These are phyloP conservation scores for Dermolepida albohirtum DNA, from an alignment of 2,888 invertebrate genomes.

Conservation along the genomic window DNA sequence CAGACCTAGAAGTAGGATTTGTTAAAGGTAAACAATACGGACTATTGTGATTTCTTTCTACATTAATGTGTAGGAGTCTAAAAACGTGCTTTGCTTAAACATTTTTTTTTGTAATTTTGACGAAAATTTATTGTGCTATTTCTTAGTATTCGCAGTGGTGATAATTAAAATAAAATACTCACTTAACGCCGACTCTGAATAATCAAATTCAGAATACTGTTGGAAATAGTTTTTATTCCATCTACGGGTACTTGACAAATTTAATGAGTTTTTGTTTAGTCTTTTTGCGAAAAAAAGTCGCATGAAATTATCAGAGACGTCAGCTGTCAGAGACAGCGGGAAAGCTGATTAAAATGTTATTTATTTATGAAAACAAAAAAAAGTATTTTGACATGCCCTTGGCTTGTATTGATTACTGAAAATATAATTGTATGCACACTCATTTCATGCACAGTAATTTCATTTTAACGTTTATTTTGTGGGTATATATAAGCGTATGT, in stretches of 20 bases:
- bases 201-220: not conserved
- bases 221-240: conserved; percentile 23
- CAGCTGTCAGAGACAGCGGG: conserved; percentile 30
- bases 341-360: conserved; percentile 39
- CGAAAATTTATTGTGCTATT: too few relatives aligned
- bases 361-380: conserved; percentile 34
- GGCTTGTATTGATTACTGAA: conserved; percentile 31
- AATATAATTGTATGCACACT: conserved; percentile 2
- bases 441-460: not conserved
- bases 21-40: too few relatives aligned
- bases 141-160: too few relatives aligned
- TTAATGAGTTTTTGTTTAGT: conserved; percentile 29
- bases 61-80: too few relatives aligned
- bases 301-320: conserved; percentile 32
- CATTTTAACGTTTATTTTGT: too few relatives aligned
- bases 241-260: conserved; percentile 23
- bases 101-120: too few relatives aligned
- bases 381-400: conserved; percentile 5
- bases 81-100: too few relatives aligned
- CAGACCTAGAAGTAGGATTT: too few relatives aligned
- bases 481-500: too few relatives aligned
- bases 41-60: too few relatives aligned
- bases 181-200: conserved; percentile 10
- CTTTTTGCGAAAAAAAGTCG: conserved; percentile 26
- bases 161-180: not conserved